Conservation (phyloP, 92 coral and sea anemone genomes). For the Phenganax stokvisi region DNA sequence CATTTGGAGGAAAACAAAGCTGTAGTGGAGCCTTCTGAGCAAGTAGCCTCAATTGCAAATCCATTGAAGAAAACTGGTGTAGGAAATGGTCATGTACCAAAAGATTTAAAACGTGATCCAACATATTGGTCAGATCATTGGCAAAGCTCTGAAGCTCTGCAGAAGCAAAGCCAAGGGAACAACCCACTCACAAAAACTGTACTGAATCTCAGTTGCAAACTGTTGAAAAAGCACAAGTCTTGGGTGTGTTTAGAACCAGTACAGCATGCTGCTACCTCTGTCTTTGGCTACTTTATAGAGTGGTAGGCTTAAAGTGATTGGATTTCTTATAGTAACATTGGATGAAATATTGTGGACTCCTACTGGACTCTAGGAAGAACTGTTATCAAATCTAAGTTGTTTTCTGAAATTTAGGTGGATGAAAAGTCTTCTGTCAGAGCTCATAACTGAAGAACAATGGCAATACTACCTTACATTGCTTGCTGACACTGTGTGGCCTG, state of each 20-base stretch:
- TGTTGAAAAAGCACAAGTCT: slow-evolving; percentile 63
- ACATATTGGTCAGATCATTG: no score
- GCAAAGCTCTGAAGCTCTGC: no score
- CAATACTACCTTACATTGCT: slow-evolving; percentile 61
- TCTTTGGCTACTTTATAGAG: slow-evolving; percentile 78
- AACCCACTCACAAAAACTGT: slow-evolving; percentile 66
- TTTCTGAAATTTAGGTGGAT: slow-evolving; percentile 53
- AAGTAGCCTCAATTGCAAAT: not conserved
- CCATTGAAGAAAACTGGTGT: not conserved
- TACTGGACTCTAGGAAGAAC: slow-evolving; percentile 12
- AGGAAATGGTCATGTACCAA: not conserved
- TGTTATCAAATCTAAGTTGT: not conserved
- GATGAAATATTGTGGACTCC: not conserved
- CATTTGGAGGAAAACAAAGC: not conserved
- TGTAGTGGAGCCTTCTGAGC: not conserved
- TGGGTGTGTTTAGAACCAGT: slow-evolving; percentile 86
- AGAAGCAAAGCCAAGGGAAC: not conserved
- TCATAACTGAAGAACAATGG: slow-evolving; percentile 77
- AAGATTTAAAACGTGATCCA: not conserved
- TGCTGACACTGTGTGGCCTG: slow-evolving; percentile 78
- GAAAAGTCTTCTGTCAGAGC: slow-evolving; percentile 62
- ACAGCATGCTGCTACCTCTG: slow-evolving; percentile 64
- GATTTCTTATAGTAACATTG: not conserved
- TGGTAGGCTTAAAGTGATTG: slow-evolving; percentile 49
- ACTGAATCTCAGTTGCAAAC: slow-evolving; percentile 65